A percentile compares a stretch with the other conserved stretches of the same genome.
phyloP scores from a whole-genome alignment of 2,113 vertebrate species.

The Salvelinus fontinalis region DNA sequence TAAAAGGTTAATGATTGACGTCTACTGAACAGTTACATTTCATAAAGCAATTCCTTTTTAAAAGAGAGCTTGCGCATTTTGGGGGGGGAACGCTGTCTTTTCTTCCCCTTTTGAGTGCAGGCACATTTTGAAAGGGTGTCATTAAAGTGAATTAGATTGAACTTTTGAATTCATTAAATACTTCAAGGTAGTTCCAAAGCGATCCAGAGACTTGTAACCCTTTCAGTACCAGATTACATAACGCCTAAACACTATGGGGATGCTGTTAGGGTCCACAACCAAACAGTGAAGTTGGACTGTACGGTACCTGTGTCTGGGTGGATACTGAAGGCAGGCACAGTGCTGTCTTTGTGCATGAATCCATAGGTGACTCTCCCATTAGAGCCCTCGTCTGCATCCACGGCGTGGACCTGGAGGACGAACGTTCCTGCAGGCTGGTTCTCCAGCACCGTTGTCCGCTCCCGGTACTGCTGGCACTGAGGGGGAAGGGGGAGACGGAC shows the following conservation, averaged over 20 bases:
- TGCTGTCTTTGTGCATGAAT: slow-evolving; percentile 86
- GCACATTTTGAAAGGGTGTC: slow-evolving; percentile 35
- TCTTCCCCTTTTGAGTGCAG: slow-evolving; percentile 25
- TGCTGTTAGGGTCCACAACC: background rate
- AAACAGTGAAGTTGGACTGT: background rate
- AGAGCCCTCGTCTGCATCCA: slow-evolving; percentile 85
- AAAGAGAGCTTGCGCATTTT: slow-evolving; percentile 20
- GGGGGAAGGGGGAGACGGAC: slow-evolving; percentile 1
- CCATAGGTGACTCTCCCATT: slow-evolving; percentile 88
- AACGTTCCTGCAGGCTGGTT: slow-evolving; percentile 85
- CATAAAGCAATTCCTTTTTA: slow-evolving; percentile 35
- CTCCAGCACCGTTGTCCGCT: slow-evolving; percentile 83
- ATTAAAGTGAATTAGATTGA: slow-evolving; percentile 44
- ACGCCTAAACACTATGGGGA: background rate
- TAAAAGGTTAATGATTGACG: slow-evolving; percentile 32
- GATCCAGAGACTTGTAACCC: background rate
- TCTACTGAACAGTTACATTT: slow-evolving; percentile 32
- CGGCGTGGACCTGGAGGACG: slow-evolving; percentile 84
- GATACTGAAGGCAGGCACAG: slow-evolving; percentile 83
- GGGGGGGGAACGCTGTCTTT: slow-evolving; percentile 21
- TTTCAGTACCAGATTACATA: background rate
- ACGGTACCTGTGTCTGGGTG: slow-evolving; percentile 83
- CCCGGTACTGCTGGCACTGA: slow-evolving; percentile 84
- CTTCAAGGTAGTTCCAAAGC: slow-evolving; percentile 11
- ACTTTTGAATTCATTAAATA: slow-evolving; percentile 32